phyloP scores from a whole-genome alignment of 2,797 vertebrate genomes.

The Melanotaenia pygmaea region DNA sequence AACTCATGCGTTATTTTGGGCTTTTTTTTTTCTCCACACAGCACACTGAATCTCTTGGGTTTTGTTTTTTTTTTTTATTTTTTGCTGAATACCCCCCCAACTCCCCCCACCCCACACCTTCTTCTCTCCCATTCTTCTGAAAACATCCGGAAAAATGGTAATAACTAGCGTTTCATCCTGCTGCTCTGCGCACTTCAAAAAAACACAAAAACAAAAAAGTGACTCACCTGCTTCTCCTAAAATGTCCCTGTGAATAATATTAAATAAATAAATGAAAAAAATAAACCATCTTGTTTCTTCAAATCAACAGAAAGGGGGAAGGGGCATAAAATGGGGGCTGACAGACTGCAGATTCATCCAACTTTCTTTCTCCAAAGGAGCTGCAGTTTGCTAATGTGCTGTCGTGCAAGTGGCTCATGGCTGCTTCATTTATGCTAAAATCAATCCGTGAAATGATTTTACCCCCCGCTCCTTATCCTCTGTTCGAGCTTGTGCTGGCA shows the following conservation, averaged over 20 bases:
- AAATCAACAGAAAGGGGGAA: conserved; percentile 25
- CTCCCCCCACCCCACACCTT: neutral
- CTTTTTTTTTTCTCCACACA: conserved; percentile 26
- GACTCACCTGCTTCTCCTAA: conserved; percentile 58
- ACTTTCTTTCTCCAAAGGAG: conserved; percentile 16
- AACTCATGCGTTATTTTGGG: conserved; percentile 61
- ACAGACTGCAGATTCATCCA: conserved; percentile 31
- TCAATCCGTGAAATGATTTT: conserved; percentile 35
- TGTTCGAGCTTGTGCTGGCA: conserved; percentile 27
- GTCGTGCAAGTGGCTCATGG: conserved; percentile 49
- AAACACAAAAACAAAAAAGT: conserved; percentile 8
- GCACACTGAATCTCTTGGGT: conserved; percentile 50
- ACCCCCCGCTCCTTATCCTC: conserved; percentile 34
- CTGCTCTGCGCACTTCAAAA: conserved; percentile 37
- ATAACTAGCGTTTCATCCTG: conserved; percentile 71
- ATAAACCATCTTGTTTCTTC: conserved; percentile 22
- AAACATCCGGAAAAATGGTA: conserved; percentile 75
- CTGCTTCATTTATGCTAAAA: conserved; percentile 40
- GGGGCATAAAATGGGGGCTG: neutral
- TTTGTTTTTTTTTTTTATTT: conserved; percentile 3
- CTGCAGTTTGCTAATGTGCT: conserved; percentile 10
- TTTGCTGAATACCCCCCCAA: conserved; percentile 24
- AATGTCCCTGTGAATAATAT: conserved; percentile 49
- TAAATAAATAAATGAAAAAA: conserved; percentile 1
- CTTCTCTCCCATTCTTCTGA: conserved; percentile 52